A percentile compares a stretch with the other conserved stretches of the same genome.
Conservation (phyloP, 2,797 vertebrate species). For the Neoniphon sammara region DNA sequence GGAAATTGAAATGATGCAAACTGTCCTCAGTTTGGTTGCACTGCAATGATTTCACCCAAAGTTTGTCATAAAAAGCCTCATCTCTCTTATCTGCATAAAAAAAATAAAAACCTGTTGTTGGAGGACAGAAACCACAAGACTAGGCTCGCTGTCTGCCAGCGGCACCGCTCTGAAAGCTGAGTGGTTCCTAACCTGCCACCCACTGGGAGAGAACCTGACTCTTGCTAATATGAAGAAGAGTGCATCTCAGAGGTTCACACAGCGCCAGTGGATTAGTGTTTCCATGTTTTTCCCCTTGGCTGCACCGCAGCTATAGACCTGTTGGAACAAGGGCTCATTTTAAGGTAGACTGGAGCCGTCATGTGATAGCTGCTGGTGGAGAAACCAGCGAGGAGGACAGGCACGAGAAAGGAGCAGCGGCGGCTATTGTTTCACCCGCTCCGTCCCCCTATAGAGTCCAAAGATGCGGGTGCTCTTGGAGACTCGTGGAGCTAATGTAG, state of each 20-base stretch:
- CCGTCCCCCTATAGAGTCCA: conserved; percentile 39
- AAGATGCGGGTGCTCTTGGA: conserved; percentile 61
- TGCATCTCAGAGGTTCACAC: conserved; percentile 55
- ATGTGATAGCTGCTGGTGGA: conserved; percentile 70
- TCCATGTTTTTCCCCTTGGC: conserved; percentile 69
- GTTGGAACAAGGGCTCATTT: conserved; percentile 70
- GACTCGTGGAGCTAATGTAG: conserved; percentile 63
- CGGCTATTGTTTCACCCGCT: conserved; percentile 67
- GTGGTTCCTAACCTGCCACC: conserved; percentile 65
- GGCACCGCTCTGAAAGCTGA: conserved; percentile 36
- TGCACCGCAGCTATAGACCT: conserved; percentile 63
- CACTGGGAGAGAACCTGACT: conserved; percentile 68
- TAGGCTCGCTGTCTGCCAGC: conserved; percentile 32
- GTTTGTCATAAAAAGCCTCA: conserved; percentile 11
- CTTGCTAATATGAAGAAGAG: conserved; percentile 52
- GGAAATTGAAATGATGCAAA: conserved; percentile 11
- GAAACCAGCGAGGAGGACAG: conserved; percentile 48
- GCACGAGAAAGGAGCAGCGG: conserved; percentile 44
- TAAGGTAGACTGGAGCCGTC: conserved; percentile 67
- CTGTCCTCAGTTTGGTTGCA: background rate
- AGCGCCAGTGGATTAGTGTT: conserved; percentile 66
- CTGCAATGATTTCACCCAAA: conserved; percentile 39
- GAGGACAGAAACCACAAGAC: conserved; percentile 52
- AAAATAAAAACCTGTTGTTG: conserved; percentile 13
- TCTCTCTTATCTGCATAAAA: conserved; percentile 31